phyloP scores from a whole-genome alignment of 2,888 invertebrate genomes.

The Lasioglossum villosulum region DNA sequence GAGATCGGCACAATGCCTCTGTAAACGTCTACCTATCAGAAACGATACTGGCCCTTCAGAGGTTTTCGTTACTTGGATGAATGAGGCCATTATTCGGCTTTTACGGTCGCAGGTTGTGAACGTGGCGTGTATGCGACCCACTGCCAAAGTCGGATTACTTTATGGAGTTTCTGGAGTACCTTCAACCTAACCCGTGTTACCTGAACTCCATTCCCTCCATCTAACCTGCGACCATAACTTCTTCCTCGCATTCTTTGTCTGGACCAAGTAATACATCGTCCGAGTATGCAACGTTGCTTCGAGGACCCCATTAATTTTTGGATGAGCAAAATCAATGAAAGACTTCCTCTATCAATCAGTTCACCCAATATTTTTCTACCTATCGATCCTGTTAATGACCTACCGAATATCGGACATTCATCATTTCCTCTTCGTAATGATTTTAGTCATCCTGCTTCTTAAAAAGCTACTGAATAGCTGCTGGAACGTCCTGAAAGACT shows the following conservation, averaged over 20 bases:
- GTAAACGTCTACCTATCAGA: constrained; percentile 70
- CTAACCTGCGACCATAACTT: constrained; percentile 55
- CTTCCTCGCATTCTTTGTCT: constrained; percentile 59
- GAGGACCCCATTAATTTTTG: constrained; percentile 50
- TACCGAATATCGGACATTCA: background rate
- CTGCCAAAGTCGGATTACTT: constrained; percentile 77
- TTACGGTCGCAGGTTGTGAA: constrained; percentile 69
- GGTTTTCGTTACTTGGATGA: constrained; percentile 74
- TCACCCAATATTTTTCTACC: background rate
- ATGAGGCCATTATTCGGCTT: constrained; percentile 78
- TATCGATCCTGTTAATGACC: background rate
- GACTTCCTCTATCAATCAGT: constrained; percentile 19
- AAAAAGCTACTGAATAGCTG: background rate
- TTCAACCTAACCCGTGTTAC: constrained; percentile 70
- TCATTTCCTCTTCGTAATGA: background rate
- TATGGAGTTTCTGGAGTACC: constrained; percentile 73
- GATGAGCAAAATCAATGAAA: background rate
- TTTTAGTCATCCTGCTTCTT: background rate
- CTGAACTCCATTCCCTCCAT: constrained; percentile 63
- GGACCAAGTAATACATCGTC: constrained; percentile 48
- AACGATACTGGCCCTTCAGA: constrained; percentile 54
- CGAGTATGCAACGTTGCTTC: constrained; percentile 23
- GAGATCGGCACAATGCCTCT: constrained; percentile 75
- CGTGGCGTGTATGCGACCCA: constrained; percentile 60
- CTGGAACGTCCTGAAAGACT: constrained; percentile 16